These are phyloP conservation scores for Hephaestus fuliginosus DNA, from an alignment of 2,797 vertebrate genomes.

Conservation along the genomic window DNA sequence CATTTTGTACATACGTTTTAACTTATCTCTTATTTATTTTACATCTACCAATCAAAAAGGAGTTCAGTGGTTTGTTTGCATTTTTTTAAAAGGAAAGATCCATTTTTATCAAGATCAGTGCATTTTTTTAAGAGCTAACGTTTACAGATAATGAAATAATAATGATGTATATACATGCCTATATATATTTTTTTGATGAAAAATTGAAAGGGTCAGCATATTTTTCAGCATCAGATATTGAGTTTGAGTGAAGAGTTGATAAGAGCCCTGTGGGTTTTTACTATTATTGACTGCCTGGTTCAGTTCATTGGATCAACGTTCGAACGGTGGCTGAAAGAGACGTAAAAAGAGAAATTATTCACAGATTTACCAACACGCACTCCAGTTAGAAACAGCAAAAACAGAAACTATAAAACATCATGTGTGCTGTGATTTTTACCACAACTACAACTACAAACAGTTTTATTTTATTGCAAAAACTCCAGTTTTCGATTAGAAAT, in stretches of 20 bases:
- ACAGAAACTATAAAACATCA: too few relatives aligned
- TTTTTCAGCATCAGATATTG: conserved; percentile 57
- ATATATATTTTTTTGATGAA: conserved; percentile 71
- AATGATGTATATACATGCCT: conserved; percentile 55
- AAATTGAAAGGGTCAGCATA: conserved; percentile 43
- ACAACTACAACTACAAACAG: neutral
- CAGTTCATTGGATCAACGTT: neutral
- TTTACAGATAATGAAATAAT: conserved; percentile 68
- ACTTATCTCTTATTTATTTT: conserved; percentile 85
- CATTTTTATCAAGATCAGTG: conserved; percentile 58
- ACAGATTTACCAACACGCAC: neutral
- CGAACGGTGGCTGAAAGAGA: conserved; percentile 9
- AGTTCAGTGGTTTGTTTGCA: conserved; percentile 26
- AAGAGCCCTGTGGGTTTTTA: conserved; percentile 41
- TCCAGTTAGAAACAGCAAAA: neutral
- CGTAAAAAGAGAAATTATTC: neutral
- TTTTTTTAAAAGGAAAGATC: conserved; percentile 31
- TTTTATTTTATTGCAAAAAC: neutral
- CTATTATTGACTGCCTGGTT: neutral
- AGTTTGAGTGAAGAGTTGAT: conserved; percentile 20
- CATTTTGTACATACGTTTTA: conserved; percentile 74
- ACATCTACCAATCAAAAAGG: conserved; percentile 39
- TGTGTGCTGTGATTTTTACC: neutral
- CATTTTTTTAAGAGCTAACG: conserved; percentile 62
- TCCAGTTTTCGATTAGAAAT: neutral